These are phyloP conservation scores for Tympanuchus pallidicinctus DNA, from an alignment of 2,113 vertebrate species.

Conservation along the genomic window DNA sequence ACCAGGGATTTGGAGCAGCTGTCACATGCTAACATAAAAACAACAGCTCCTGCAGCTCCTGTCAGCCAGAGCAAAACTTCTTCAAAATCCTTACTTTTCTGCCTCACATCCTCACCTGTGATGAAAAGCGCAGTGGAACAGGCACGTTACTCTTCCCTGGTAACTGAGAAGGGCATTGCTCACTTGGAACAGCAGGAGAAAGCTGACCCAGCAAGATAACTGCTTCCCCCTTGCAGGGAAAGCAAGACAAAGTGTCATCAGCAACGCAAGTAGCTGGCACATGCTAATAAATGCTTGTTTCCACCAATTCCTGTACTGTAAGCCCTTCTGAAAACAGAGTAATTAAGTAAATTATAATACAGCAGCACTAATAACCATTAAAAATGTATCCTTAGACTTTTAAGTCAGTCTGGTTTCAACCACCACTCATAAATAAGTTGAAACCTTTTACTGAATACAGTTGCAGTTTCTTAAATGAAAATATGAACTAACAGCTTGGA, in stretches of 20 bases:
- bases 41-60: background rate
- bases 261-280: background rate
- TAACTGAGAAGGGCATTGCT: background rate
- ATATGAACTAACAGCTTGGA: background rate
- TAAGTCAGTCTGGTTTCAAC: background rate
- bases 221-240: background rate
- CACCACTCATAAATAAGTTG: rapidly evolving
- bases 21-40: background rate
- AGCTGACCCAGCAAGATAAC: background rate
- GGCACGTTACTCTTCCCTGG: background rate
- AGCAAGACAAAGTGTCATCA: background rate
- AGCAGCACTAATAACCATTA: background rate
- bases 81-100: background rate
- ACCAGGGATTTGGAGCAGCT: background rate
- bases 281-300: background rate
- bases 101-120: background rate
- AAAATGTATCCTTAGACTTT: background rate
- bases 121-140: background rate
- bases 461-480: background rate
- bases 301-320: background rate
- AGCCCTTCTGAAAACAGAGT: background rate
- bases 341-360: background rate
- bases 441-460: background rate
- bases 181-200: background rate
- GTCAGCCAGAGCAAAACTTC: background rate